A percentile compares a stretch with the other conserved stretches of the same genome.
Evolutionary conservation across 1,140 invertebrate species (phyloP).

Genomic region (Tetramorium alpestre): DNA sequence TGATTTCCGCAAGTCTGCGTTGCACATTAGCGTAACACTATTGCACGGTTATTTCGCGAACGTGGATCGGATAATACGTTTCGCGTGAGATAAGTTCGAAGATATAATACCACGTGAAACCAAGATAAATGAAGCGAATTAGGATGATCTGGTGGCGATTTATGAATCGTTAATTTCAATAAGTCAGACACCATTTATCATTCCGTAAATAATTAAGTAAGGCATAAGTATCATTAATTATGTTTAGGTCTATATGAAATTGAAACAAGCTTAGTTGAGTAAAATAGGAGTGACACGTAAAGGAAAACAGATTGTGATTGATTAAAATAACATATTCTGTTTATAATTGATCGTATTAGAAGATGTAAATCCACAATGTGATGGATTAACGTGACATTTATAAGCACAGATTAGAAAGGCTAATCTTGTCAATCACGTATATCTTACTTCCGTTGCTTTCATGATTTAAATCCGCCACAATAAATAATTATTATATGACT

Average conservation of each 20-base stretch:
- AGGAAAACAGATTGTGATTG: background rate
- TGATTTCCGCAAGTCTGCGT: slow-evolving; percentile 15
- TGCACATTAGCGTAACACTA: background rate
- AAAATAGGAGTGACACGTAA: background rate
- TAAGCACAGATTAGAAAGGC: background rate
- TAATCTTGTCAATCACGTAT: slow-evolving; percentile 27
- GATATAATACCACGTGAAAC: slow-evolving; percentile 24
- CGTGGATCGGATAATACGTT: slow-evolving; percentile 4
- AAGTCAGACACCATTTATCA: slow-evolving; percentile 18
- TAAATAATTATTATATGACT: background rate
- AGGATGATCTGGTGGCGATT: background rate
- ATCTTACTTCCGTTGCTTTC: background rate
- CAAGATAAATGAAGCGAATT: slow-evolving; percentile 55
- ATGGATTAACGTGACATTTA: slow-evolving; percentile 37
- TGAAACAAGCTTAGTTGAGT: background rate
- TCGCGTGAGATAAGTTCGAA: background rate
- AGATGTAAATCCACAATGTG: background rate
- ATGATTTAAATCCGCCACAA: background rate
- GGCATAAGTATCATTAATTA: slow-evolving; percentile 23
- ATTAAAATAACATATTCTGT: slow-evolving; percentile 5
- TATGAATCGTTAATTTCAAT: slow-evolving; percentile 59
- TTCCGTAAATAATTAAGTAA: slow-evolving; percentile 27
- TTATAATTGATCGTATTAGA: slow-evolving; percentile 37
- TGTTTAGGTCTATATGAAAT: background rate
- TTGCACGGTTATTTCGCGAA: background rate